phyloP scores from a whole-genome alignment of 2,113 vertebrate genomes.

The Tetrao urogallus region DNA sequence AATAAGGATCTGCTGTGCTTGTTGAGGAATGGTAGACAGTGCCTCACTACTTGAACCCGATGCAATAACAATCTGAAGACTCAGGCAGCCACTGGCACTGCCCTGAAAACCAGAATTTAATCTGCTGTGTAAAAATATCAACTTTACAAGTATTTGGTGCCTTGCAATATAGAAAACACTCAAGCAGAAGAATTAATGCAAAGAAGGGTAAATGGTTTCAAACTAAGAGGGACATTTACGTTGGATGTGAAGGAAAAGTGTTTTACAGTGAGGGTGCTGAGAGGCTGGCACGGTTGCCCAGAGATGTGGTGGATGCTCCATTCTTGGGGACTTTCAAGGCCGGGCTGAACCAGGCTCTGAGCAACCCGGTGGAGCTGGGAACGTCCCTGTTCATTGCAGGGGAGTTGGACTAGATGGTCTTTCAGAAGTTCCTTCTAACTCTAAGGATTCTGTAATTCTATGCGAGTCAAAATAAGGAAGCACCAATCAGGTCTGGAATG shows the following conservation, averaged over 20 bases:
- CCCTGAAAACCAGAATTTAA: not conserved
- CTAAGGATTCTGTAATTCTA: too few relatives aligned
- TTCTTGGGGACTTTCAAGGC: too few relatives aligned
- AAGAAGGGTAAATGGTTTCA: not conserved
- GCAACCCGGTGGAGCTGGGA: too few relatives aligned
- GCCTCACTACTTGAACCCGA: not conserved
- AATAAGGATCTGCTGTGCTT: not conserved
- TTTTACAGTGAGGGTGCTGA: too few relatives aligned
- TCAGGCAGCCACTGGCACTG: not conserved
- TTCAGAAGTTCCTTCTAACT: too few relatives aligned
- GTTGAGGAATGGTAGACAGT: not conserved
- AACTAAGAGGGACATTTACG: too few relatives aligned
- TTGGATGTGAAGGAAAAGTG: too few relatives aligned
- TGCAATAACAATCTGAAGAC: not conserved
- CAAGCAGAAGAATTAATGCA: not conserved
- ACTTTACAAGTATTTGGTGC: not conserved
- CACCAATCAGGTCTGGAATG: fast-evolving
- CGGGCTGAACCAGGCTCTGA: too few relatives aligned
- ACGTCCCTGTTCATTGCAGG: too few relatives aligned
- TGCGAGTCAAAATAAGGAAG: not conserved
- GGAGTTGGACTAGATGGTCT: too few relatives aligned
- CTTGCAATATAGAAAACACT: not conserved
- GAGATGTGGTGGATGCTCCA: too few relatives aligned
- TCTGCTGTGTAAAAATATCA: not conserved
- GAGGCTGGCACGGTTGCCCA: too few relatives aligned